A percentile compares a stretch with the other conserved stretches of the same genome.
phyloP scores from a whole-genome alignment of 2,888 invertebrate genomes.

The Nomada hirtipes region DNA sequence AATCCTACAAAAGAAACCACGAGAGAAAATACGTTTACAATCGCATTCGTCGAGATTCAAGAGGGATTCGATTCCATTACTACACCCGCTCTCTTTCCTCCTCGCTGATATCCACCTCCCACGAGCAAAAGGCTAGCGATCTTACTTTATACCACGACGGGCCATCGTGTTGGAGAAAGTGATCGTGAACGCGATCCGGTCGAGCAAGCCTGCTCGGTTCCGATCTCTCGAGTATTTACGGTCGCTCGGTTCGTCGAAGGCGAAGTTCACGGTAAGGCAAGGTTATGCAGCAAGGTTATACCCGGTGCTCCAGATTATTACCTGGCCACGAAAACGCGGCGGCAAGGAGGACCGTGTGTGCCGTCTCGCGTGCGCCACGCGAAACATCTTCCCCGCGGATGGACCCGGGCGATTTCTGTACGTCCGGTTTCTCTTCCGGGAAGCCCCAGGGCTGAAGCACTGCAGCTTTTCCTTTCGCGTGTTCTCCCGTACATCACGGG shows the following conservation, averaged over 20 bases:
- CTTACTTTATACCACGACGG: conserved; percentile 51
- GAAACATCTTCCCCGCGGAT: neutral
- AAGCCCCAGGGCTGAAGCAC: conserved; percentile 34
- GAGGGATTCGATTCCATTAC: conserved; percentile 44
- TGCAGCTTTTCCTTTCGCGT: conserved; percentile 52
- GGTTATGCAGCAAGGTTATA: conserved; percentile 82
- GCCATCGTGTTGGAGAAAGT: conserved; percentile 80
- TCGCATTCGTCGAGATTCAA: neutral
- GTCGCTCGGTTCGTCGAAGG: conserved; percentile 47
- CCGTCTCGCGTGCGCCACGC: neutral
- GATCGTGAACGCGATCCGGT: conserved; percentile 76
- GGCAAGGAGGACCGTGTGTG: conserved; percentile 29
- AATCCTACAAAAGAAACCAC: neutral
- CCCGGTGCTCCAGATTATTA: conserved; percentile 69
- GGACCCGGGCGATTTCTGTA: conserved; percentile 19
- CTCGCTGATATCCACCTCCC: conserved; percentile 36
- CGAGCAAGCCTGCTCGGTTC: conserved; percentile 56
- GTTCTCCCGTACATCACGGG: neutral
- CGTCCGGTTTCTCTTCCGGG: conserved; percentile 49
- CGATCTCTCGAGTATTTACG: conserved; percentile 51
- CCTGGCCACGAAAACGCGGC: neutral
- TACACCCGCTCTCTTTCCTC: conserved; percentile 24
- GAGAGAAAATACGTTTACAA: neutral
- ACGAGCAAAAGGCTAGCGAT: conserved; percentile 36
- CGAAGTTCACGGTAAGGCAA: conserved; percentile 80